Base-by-base conservation (phyloP, 2,113 vertebrate species). In the Ranitomeya variabilis region DNA sequence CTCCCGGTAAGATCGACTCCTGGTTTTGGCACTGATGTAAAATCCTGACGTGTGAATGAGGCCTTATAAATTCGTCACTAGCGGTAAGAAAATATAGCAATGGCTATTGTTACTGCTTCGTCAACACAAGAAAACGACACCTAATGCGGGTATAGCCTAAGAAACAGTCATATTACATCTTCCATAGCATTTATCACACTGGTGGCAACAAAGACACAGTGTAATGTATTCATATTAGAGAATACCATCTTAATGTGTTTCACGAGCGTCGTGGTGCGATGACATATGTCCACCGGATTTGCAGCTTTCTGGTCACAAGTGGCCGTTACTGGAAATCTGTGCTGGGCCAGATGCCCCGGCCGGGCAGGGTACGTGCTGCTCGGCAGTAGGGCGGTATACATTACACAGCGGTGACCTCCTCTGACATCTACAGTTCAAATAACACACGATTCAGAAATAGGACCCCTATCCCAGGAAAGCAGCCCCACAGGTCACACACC, bases 351-450 rank as follows among this genome's bases (percentile, higher is more conserved):
- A 69, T 84, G 73, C 73, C 73, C 52, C 45, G 10, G 73, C 6
- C 73, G 12, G 73, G 73, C 73, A 16, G n/a, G 23, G 19, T 55
- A 84, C 71, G 82, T 16, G 64, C 62, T 59, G 83, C 52, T 37
- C 59, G 83, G 59, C 57, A 78, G 71, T 14, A n/a, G 45, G 8
- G 64, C 37, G 55, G 80, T 83, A 83, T 76, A 82, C 57, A 82
- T 87, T 87, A 87, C 79, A 71, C 37, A 77, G 80, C 55, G 51
- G 57, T 88, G 87, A 84, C 87, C 80, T 83, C 57, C 37, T 60
- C 45, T 78, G 80, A 88, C 87, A 76, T 82, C 69, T 31, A 82
- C 80, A 83, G 80, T 84, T 88, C 80, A 88, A 88, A 57, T 88
- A 84, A 88, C 87, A 88, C 37, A 52, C 69, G 21, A 80, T 71